Percentiles rank a stretch among this genome's conserved stretches.
Evolutionary conservation across 1,140 invertebrate genomes (phyloP).

Genomic region (Saccostrea cuccullata): DNA sequence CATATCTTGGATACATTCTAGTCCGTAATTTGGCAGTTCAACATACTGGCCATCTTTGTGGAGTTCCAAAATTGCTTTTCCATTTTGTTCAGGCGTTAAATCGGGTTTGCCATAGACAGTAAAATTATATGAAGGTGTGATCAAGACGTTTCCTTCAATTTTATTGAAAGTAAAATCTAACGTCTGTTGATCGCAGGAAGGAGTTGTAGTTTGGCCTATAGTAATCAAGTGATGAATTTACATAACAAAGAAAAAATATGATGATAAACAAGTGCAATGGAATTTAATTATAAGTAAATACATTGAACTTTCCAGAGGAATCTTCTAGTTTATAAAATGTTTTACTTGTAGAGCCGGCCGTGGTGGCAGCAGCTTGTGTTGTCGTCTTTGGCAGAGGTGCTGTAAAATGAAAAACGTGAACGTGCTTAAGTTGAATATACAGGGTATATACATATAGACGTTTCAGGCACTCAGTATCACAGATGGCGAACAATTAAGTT

Average conservation of each 20-base stretch:
- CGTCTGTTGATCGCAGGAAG: slow-evolving; percentile 38
- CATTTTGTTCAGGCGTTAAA: slow-evolving; percentile 36
- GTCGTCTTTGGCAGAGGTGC: neutral
- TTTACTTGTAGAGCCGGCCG: neutral
- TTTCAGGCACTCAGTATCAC: too few species aligned
- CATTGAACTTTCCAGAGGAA: too few species aligned
- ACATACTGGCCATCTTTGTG: slow-evolving; percentile 56
- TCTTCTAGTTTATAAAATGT: too few species aligned
- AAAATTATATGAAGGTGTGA: slow-evolving; percentile 52
- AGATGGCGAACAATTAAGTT: too few species aligned
- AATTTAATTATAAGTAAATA: too few species aligned
- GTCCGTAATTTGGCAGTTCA: slow-evolving; percentile 56
- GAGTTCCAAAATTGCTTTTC: slow-evolving; percentile 47
- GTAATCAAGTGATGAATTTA: neutral
- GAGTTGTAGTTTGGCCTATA: neutral
- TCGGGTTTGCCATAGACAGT: slow-evolving; percentile 44
- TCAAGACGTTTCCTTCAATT: slow-evolving; percentile 50
- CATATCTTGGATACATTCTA: slow-evolving; percentile 58
- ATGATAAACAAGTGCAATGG: too few species aligned
- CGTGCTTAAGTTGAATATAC: too few species aligned
- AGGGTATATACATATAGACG: too few species aligned
- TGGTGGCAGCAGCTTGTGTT: neutral
- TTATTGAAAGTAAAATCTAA: slow-evolving; percentile 48
- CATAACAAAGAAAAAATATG: too few species aligned
- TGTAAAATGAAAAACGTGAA: neutral